Base-by-base conservation (phyloP, 2,797 vertebrate species). In the Moxostoma hubbsi region DNA sequence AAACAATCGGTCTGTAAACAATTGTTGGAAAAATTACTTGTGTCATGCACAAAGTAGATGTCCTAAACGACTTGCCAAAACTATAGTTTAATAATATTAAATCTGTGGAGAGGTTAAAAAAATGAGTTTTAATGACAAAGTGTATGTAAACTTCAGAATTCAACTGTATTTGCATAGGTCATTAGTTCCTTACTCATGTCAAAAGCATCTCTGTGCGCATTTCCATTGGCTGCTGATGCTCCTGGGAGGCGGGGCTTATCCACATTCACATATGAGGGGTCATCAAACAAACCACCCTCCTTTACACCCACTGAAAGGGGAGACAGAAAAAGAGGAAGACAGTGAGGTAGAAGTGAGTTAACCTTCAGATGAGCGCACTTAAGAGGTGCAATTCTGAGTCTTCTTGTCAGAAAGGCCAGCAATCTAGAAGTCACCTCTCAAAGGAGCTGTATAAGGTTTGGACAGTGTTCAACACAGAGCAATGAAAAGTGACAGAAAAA, bases 221-320 rank as follows among this genome's bases (percentile, higher is more conserved):
- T 95, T 81, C 97, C 97, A 83, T 97, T 97, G 73, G 95, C 73
- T 0, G 94, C 70, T 0, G 93, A 68, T 0, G 67, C 15, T 2
- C 70, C 89, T 8, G 90, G 90, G 16, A 89, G 93, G 75, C 96
- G 94, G 4, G 93, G 85, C 85, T 98, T 98, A 84, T 99, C 97
- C 86, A 99, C 96, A 0, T 99, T 99, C 81, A 99, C 98, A 0
- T 99, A 99, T 0, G 97, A 99, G 0, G 97, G 97, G 82, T 99
- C 98, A 59, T 98, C 97, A 6, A 98, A 97, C 68, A 97, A 90
- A 15, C 92, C 88, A 1, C 92, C 93, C 64, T 95, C 93, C 89
- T 94, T 95, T 65, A 88, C 93, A 73, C 93, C 92, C 16, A 90
- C 94, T 95, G 62, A 73, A 64, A 50, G 36, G 13, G 75, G 36